Percentiles rank a stretch among this genome's conserved stretches.
Conservation (phyloP, 2,113 vertebrate genomes). For the Macrotis lagotis region DNA sequence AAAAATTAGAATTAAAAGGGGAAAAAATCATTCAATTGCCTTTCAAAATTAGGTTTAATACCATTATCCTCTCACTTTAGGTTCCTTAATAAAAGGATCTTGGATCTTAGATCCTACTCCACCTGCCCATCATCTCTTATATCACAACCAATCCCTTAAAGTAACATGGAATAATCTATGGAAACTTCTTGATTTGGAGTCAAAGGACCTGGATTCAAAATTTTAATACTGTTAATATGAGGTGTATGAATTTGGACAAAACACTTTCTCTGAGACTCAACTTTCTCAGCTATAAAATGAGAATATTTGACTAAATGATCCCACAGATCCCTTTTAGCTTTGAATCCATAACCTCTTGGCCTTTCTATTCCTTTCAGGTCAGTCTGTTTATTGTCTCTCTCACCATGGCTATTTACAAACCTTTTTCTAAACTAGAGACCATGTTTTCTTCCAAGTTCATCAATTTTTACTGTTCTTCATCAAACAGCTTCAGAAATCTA, state of each 20-base stretch:
- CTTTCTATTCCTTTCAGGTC: neutral
- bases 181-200: too few species aligned
- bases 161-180: too few species aligned
- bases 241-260: neutral
- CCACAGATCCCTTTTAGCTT: too few species aligned
- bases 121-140: neutral
- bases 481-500: slow-evolving; percentile 31
- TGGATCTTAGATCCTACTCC: neutral
- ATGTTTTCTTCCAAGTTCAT: neutral
- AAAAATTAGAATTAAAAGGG: too few species aligned
- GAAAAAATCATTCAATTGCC: neutral
- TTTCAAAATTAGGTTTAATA: slow-evolving; percentile 4
- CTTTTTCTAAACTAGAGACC: neutral
- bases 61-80: neutral
- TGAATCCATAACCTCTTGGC: too few species aligned
- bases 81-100: neutral
- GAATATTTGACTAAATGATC: too few species aligned
- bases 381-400: neutral
- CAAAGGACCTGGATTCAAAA: neutral
- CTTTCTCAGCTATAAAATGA: too few species aligned
- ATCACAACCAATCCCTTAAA: neutral
- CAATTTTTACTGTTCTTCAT: slow-evolving; percentile 29
- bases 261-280: neutral
- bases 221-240: neutral
- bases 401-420: neutral